A percentile compares a stretch with the other conserved stretches of the same genome.
Conservation (phyloP, 2,113 vertebrate genomes). For the Myrmecobius fasciatus region DNA sequence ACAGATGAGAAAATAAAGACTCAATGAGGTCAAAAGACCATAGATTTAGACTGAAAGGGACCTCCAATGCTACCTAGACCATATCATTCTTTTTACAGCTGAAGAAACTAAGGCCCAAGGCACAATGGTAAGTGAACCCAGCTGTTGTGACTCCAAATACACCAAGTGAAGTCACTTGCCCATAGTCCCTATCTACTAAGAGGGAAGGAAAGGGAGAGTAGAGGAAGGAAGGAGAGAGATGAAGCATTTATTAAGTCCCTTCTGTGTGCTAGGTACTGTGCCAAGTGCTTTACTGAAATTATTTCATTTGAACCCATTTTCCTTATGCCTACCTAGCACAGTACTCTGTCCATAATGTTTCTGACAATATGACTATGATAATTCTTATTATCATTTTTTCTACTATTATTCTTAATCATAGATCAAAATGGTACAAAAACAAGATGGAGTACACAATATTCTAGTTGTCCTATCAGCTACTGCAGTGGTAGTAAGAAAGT, state of each 20-base stretch:
- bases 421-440: not conserved
- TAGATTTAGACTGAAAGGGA: not conserved
- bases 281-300: not conserved
- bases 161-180: not conserved
- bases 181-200: not conserved
- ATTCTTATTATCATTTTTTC: not conserved
- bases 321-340: not conserved
- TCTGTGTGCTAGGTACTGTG: not conserved
- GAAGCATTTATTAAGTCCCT: not conserved
- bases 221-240: too few species aligned
- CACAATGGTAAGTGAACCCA: not conserved
- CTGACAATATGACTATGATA: not conserved
- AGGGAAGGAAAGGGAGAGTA: not conserved
- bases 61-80: not conserved
- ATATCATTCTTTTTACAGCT: not conserved
- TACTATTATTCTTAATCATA: not conserved
- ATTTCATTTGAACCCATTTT: not conserved
- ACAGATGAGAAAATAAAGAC: not conserved
- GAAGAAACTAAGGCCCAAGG: not conserved
- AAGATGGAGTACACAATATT: not conserved
- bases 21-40: not conserved
- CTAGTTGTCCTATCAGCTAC: not conserved
- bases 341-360: not conserved
- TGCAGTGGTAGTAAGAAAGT: not conserved
- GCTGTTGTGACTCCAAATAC: not conserved